Base-by-base conservation (phyloP, 2,113 vertebrate species). In the Psittacula cyanocephala region DNA sequence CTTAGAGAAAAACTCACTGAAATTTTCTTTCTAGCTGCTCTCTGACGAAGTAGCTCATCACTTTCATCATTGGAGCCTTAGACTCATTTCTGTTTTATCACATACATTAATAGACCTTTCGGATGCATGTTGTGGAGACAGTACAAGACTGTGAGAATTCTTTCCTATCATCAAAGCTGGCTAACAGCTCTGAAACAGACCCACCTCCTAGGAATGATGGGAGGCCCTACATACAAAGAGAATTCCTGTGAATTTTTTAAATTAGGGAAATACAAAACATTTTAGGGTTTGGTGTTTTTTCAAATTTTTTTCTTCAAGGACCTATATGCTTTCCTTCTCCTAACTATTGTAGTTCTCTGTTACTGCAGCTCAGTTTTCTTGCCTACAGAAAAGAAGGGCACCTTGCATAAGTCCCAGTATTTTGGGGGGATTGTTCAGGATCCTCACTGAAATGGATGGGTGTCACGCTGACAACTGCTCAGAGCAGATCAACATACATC, bases 251-350 rank as follows among this genome's bases (percentile, higher is more conserved):
- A 55, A 6, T 71, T 68, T 87, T 92, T 84, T 11, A 41, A 23
- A 47, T 52, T 4, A 22, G 1, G 0, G 12, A 63, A 67, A 53
- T 53, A 44, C 0, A 41, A 23, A 71, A 31, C 1, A 25, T 35
- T 53, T 41, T 49, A 59, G 13, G 57, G 9, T 35, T 59, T 23
- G 7, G 1, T 13, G 25, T 43, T 29, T 35, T 27, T 46, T 5
- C 9, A 18, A 4, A 3, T 79, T 41, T 69, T 9, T 10, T 49
- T 44, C 39, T 28, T 43, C 59, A 67, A 57, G 46, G 19, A 65
- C 17, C 7, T 63, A 20, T 7, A 10, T 7, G 12, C 6, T 69
- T 78, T 8, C 9, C 68, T 64, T 37, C 31, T 47, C 7, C 12
- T 62, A 44, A 74, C 12, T 31, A 6, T 7, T 55, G 6, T 12